A percentile compares a stretch with the other conserved stretches of the same genome.
These are phyloP conservation scores for Muntiacus muntjak DNA, from an alignment of 2,113 vertebrate genomes.

Conservation along the genomic window DNA sequence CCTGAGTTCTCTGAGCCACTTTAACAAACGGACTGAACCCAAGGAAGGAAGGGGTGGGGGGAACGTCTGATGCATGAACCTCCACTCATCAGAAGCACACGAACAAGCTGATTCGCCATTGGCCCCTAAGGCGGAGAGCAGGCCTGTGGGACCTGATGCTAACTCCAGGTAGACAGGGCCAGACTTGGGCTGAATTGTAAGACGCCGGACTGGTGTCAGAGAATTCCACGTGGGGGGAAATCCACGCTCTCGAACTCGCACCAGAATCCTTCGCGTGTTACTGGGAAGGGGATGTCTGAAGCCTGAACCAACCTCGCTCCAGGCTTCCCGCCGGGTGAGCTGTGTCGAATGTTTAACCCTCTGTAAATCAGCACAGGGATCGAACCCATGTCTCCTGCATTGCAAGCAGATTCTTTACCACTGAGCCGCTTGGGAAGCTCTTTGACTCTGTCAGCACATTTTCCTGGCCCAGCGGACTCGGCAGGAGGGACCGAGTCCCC, in stretches of 20 bases:
- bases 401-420: too few species aligned
- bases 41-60: neutral
- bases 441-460: too few species aligned
- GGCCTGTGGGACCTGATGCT: neutral
- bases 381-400: too few species aligned
- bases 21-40: neutral
- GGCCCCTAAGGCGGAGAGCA: neutral
- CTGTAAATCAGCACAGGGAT: accelerated
- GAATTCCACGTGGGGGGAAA: neutral
- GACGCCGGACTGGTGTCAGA: neutral
- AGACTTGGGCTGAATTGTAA: neutral
- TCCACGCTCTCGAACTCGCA: neutral
- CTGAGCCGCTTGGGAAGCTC: too few species aligned
- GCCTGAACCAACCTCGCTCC: neutral
- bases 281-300: neutral
- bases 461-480: neutral
- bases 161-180: neutral
- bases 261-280: neutral
- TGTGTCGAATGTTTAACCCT: neutral
- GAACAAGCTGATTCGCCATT: neutral
- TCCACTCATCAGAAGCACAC: neutral
- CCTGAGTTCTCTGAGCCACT: neutral
- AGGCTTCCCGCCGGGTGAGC: neutral
- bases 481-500: neutral
- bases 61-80: neutral